These are phyloP conservation scores for Oriolus oriolus DNA, from an alignment of 2,113 vertebrate species.

Conservation along the genomic window DNA sequence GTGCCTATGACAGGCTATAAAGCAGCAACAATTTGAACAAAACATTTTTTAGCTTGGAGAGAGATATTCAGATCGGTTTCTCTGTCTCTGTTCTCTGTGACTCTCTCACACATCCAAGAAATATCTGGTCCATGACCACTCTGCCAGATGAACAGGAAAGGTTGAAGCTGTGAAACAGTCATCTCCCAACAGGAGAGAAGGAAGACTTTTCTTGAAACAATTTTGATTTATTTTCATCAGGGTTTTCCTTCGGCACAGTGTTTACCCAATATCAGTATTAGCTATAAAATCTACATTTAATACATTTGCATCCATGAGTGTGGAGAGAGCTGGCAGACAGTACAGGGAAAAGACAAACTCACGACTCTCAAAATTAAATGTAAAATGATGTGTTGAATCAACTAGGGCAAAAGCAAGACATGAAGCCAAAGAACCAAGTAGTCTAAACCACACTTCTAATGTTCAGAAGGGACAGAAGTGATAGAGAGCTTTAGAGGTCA, in stretches of 20 bases:
- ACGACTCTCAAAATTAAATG: not conserved
- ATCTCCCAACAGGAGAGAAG: not conserved
- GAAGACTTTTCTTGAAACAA: not conserved
- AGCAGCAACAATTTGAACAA: not conserved
- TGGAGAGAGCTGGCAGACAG: not conserved
- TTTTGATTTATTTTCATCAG: not conserved
- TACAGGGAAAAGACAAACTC: not conserved
- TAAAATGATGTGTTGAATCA: not conserved
- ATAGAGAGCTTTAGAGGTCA: not conserved
- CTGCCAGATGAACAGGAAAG: not conserved
- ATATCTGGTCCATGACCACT: not conserved
- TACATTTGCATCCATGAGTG: not conserved
- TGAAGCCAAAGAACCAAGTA: not conserved
- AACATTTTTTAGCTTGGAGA: not conserved
- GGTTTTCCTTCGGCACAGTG: not conserved
- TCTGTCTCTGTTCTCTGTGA: not conserved
- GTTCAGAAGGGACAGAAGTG: not conserved
- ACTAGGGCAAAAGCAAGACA: not conserved
- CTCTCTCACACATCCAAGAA: not conserved
- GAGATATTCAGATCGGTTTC: not conserved
- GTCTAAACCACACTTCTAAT: not conserved
- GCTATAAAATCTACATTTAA: not conserved
- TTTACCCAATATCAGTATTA: not conserved
- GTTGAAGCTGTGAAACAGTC: not conserved
- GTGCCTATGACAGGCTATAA: not conserved